These are phyloP conservation scores for Trididemnum nubilum DNA, from an alignment of 23 tunicate species.

Conservation along the genomic window DNA sequence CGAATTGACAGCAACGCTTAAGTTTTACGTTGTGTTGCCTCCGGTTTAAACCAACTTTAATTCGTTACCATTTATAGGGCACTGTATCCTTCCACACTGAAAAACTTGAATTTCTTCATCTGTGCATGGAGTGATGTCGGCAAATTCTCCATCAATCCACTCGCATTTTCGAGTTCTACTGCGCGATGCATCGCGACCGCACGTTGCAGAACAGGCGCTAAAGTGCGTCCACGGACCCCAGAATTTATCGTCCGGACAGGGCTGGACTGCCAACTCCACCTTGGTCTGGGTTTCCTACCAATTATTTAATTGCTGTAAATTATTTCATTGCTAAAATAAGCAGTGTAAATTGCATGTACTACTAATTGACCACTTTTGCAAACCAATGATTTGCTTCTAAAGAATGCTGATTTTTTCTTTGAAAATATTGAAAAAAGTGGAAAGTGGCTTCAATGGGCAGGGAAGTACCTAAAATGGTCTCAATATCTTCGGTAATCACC, in stretches of 20 bases:
- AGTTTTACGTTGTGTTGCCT: no score
- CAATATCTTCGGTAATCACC: no score
- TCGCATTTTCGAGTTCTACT: constrained; percentile 49
- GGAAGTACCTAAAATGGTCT: no score
- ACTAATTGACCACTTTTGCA: no score
- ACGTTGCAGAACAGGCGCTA: constrained; percentile 47
- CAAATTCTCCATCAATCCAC: constrained; percentile 62
- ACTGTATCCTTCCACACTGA: constrained; percentile 43
- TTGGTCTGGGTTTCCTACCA: constrained; percentile 41
- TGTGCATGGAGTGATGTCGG: constrained; percentile 28
- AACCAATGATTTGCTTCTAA: no score
- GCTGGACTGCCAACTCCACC: constrained; percentile 26
- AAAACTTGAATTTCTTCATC: constrained; percentile 44
- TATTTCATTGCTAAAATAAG: no score
- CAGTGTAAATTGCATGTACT: background rate
- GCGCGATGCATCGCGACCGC: constrained; percentile 42
- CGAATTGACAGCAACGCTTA: no score
- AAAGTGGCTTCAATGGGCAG: no score
- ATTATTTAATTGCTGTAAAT: background rate
- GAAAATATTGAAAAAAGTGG: no score
- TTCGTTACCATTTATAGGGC: constrained; percentile 77
- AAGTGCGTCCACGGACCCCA: constrained; percentile 76
- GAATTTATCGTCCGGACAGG: constrained; percentile 48
- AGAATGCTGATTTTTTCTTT: no score
- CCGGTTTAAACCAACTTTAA: no score